Conservation (phyloP, 2,113 vertebrate species). For the Pangasianodon gigas region DNA sequence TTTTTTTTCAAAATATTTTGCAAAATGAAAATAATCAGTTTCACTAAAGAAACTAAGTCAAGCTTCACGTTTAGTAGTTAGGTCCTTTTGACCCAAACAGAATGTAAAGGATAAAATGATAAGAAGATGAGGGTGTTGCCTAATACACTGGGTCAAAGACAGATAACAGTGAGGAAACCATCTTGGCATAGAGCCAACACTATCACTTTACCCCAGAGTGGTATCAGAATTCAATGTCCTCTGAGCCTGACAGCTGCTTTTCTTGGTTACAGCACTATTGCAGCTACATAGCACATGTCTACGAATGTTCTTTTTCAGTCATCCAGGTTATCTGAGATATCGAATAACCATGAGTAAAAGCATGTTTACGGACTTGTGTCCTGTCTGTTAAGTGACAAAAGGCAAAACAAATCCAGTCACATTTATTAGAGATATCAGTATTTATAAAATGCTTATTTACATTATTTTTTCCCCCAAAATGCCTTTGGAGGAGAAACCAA, state of each 20-base stretch:
- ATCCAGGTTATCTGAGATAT: neutral
- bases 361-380: neutral
- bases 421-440: neutral
- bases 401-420: neutral
- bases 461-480: neutral
- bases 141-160: neutral
- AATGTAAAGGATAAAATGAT: neutral
- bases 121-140: neutral
- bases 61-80: neutral
- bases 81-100: neutral
- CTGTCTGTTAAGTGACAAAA: neutral
- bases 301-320: neutral
- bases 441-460: neutral
- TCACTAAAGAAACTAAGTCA: neutral
- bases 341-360: neutral
- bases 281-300: neutral
- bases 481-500: neutral
- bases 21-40: too few relatives aligned
- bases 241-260: neutral
- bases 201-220: slow-evolving; percentile 20
- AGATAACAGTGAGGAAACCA: neutral
- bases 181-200: neutral
- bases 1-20: neutral
- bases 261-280: neutral
- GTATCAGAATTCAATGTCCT: neutral